These are phyloP conservation scores for Pocota personata DNA, from an alignment of 2,888 invertebrate species.

Conservation along the genomic window DNA sequence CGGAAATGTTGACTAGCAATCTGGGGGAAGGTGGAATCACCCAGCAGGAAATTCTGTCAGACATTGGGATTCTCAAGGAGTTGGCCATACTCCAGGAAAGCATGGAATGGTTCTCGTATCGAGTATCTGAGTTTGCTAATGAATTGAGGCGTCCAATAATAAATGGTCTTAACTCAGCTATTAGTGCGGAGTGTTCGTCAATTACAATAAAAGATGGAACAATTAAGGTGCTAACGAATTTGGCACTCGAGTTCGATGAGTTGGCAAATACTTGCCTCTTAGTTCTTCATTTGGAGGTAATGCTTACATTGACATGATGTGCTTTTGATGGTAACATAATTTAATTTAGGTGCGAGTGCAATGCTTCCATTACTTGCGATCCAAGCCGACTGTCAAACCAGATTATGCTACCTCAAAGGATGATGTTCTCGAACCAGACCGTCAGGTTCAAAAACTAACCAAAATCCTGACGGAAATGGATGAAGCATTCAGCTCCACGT, in stretches of 20 bases:
- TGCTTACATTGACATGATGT: background rate
- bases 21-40: conserved; percentile 94
- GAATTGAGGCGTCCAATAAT: conserved; percentile 84
- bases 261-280: conserved; percentile 95
- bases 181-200: conserved; percentile 78
- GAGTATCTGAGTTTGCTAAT: conserved; percentile 86
- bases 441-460: conserved; percentile 90
- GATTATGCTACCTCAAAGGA: conserved; percentile 84
- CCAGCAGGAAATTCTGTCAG: conserved; percentile 92
- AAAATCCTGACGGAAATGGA: conserved; percentile 90
- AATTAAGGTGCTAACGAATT: conserved; percentile 86
- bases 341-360: conserved; percentile 91
- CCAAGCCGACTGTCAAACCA: conserved; percentile 81
- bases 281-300: conserved; percentile 95
- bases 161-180: conserved; percentile 78
- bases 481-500: conserved; percentile 89
- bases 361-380: conserved; percentile 95
- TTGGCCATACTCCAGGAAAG: conserved; percentile 96
- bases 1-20: conserved; percentile 96
- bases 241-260: conserved; percentile 93
- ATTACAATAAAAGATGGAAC: conserved; percentile 84
- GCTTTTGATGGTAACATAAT: background rate
- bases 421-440: conserved; percentile 90
- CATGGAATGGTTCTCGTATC: conserved; percentile 92
- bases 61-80: conserved; percentile 91